Conservation (phyloP, 2,113 vertebrate genomes). For the Neolamprologus fasciatus region DNA sequence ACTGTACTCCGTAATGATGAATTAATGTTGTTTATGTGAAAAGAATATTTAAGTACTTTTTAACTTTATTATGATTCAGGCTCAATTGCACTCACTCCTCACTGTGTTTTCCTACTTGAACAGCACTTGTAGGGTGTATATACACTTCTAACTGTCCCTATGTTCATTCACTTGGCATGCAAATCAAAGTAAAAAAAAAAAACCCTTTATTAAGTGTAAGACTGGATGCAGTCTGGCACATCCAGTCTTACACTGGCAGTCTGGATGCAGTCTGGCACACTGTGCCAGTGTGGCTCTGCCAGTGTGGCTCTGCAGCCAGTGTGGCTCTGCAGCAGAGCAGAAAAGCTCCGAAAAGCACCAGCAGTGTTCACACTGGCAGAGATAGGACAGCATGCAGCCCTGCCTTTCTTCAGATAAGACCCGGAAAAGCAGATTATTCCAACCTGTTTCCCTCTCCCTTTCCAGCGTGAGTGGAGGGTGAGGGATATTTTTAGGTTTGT, state of each 20-base stretch:
- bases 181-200: not conserved
- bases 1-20: not conserved
- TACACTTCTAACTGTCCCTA: not conserved
- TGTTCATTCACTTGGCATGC: not conserved
- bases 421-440: slow-evolving; percentile 76
- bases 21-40: not conserved
- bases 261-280: not conserved
- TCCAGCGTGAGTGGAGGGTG: slow-evolving; percentile 47
- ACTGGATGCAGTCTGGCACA: not conserved
- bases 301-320: no score
- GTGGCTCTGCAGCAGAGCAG: slow-evolving; percentile 13
- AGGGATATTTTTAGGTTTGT: slow-evolving; percentile 73
- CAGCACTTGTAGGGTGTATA: not conserved
- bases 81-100: not conserved
- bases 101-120: not conserved
- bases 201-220: not conserved
- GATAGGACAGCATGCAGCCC: slow-evolving; percentile 70
- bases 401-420: slow-evolving; percentile 79
- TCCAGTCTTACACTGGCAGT: no score
- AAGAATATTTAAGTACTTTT: not conserved
- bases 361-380: slow-evolving; percentile 51
- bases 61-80: not conserved
- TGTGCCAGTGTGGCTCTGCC: no score
- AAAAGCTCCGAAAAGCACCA: slow-evolving; percentile 50
- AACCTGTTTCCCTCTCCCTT: slow-evolving; percentile 44